phyloP scores from a whole-genome alignment of 35 echinoderm and acorn worm species.

The Diadema setosum region DNA sequence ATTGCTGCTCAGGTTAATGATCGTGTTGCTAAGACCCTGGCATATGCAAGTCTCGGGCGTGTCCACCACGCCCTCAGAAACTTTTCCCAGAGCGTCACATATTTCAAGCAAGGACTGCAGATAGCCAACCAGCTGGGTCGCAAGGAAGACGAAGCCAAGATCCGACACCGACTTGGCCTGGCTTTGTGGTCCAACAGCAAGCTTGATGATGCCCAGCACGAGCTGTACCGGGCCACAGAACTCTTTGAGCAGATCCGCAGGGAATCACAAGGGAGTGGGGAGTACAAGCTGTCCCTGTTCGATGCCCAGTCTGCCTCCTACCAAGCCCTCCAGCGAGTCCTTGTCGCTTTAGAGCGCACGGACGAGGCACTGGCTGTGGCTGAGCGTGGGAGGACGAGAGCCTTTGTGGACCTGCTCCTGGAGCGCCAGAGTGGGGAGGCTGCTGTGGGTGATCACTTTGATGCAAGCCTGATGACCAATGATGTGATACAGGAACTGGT shows the following conservation, averaged over 20 bases:
- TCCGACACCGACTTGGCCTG: constrained; percentile 87
- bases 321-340: constrained; percentile 86
- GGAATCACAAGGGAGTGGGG: constrained; percentile 65
- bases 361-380: constrained; percentile 94
- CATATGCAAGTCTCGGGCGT: constrained; percentile 87
- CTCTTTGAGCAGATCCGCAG: constrained; percentile 88
- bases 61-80: constrained; percentile 91
- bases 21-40: constrained; percentile 80
- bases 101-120: constrained; percentile 93
- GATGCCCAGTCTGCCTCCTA: constrained; percentile 91
- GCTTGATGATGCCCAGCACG: constrained; percentile 88
- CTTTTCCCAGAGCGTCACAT: constrained; percentile 84
- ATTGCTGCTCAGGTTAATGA: constrained; percentile 97
- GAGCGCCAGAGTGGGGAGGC: constrained; percentile 54
- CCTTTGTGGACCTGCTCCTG: constrained; percentile 88
- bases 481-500: constrained; percentile 88
- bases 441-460: constrained; percentile 17
- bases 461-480: constrained; percentile 51
- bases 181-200: constrained; percentile 85
- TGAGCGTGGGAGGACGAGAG: constrained; percentile 83
- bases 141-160: constrained; percentile 96
- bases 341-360: constrained; percentile 57
- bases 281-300: constrained; percentile 81
- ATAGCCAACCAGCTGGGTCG: constrained; percentile 91
- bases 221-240: constrained; percentile 95